Conservation (phyloP, 1,140 invertebrate species). For the Leucophenga varia region DNA sequence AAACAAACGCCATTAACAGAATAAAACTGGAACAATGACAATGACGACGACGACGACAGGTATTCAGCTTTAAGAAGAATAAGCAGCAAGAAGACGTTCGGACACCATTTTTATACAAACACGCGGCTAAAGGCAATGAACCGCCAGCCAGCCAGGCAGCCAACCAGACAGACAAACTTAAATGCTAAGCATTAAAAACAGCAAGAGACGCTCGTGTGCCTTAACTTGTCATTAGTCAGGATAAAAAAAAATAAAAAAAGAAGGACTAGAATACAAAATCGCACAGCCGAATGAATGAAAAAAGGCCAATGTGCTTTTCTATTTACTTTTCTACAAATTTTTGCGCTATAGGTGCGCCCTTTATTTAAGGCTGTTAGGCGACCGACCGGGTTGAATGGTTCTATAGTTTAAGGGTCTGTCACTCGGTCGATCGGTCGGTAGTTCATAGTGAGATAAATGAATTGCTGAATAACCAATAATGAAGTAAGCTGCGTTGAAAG, state of each 20-base stretch:
- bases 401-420: too few species aligned
- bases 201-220: slow-evolving; percentile 19
- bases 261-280: not conserved
- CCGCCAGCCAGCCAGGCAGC: not conserved
- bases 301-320: slow-evolving; percentile 36
- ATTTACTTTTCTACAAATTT: slow-evolving; percentile 40
- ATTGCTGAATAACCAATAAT: slow-evolving; percentile 54
- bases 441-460: too few species aligned
- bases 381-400: too few species aligned
- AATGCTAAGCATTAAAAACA: slow-evolving; percentile 37
- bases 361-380: not conserved
- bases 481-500: slow-evolving; percentile 38
- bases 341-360: slow-evolving; percentile 1
- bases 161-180: slow-evolving; percentile 10
- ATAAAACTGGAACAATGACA: slow-evolving; percentile 1
- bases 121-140: too few species aligned
- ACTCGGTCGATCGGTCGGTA: too few species aligned
- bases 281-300: slow-evolving; percentile 23
- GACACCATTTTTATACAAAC: too few species aligned
- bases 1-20: slow-evolving; percentile 30
- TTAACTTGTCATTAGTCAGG: slow-evolving; percentile 46
- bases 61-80: too few species aligned
- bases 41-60: not conserved
- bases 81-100: too few species aligned
- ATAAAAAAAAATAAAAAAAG: slow-evolving; percentile 45